Evolutionary conservation across 2,797 vertebrate species (phyloP).

Genomic region (Gymnothorax reevesii): DNA sequence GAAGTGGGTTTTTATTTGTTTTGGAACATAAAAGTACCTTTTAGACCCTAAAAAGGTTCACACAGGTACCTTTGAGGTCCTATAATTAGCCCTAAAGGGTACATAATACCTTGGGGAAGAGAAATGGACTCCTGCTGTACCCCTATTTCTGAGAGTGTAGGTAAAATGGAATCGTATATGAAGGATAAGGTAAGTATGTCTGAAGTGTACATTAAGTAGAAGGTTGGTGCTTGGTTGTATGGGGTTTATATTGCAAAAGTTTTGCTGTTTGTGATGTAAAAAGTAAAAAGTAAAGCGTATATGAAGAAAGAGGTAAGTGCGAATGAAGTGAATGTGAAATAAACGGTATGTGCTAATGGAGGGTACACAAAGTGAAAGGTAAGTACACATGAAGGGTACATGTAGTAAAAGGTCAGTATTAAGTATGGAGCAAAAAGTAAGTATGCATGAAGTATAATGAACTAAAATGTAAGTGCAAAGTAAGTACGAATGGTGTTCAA

Average conservation of each 20-base stretch:
- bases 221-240: background rate
- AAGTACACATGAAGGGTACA: background rate
- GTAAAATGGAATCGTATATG: too few species aligned
- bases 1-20: too few species aligned
- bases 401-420: background rate
- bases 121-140: too few species aligned
- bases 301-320: background rate
- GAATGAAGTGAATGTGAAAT: background rate
- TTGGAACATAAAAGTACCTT: too few species aligned
- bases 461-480: conserved; percentile 25
- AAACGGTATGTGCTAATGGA: background rate
- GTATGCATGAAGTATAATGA: background rate
- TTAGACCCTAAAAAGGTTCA: too few species aligned
- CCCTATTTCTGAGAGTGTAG: too few species aligned
- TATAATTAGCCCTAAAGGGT: too few species aligned
- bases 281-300: background rate
- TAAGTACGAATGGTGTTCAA: background rate
- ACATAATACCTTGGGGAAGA: too few species aligned
- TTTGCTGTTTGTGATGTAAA: background rate
- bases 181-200: background rate
- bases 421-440: background rate
- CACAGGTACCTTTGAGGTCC: too few species aligned
- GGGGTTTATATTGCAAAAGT: background rate
- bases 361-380: background rate
- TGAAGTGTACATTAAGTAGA: background rate